Conservation (phyloP, 2,113 vertebrate genomes). For the Taxidea taxus region DNA sequence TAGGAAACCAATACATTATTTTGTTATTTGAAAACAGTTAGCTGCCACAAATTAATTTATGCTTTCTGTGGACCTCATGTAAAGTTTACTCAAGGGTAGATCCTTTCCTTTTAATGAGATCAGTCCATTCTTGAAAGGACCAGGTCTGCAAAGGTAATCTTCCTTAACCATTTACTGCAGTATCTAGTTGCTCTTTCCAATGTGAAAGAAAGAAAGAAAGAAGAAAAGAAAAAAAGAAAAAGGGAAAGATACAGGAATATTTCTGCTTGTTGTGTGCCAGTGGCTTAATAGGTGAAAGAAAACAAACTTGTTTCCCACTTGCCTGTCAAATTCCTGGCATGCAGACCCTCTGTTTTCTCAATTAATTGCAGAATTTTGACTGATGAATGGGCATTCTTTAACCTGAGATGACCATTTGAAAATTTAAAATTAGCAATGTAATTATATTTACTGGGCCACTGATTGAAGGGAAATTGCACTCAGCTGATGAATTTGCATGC, state of each 20-base stretch:
- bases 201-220: not conserved
- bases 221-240: not conserved
- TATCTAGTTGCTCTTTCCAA: not conserved
- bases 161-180: not conserved
- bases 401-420: slow-evolving; percentile 71
- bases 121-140: not conserved
- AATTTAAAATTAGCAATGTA: slow-evolving; percentile 82
- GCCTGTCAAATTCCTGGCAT: slow-evolving; percentile 55
- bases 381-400: slow-evolving; percentile 65
- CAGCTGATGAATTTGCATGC: slow-evolving; percentile 74
- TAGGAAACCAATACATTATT: not conserved
- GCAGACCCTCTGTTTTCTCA: not conserved
- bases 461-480: slow-evolving; percentile 73
- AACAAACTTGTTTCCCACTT: not conserved
- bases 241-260: not conserved
- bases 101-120: not conserved
- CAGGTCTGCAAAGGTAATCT: not conserved
- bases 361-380: slow-evolving; percentile 52
- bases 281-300: not conserved
- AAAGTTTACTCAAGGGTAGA: not conserved
- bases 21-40: not conserved
- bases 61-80: not conserved
- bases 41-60: not conserved
- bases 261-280: not conserved
- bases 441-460: slow-evolving; percentile 81